These are phyloP conservation scores for Apamea monoglypha DNA, from an alignment of 2,888 invertebrate genomes.

Conservation along the genomic window DNA sequence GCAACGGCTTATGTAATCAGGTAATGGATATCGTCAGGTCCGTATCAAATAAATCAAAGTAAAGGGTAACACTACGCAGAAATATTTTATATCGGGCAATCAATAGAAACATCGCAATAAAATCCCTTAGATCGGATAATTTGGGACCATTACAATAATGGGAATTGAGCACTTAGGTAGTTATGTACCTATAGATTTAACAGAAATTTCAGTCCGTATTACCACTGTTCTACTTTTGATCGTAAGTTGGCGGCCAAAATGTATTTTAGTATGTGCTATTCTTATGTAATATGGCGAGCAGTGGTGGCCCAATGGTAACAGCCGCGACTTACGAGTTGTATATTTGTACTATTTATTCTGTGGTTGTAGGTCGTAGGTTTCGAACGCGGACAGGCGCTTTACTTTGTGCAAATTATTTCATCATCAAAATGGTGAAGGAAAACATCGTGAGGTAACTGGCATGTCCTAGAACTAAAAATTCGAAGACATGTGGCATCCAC, in stretches of 20 bases:
- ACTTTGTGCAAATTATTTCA: too few relatives aligned
- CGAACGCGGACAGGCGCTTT: too few relatives aligned
- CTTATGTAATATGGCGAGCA: too few relatives aligned
- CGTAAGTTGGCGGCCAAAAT: neutral
- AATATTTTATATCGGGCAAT: constrained; percentile 56
- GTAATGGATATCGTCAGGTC: constrained; percentile 62
- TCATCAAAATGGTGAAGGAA: neutral
- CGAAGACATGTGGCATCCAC: too few relatives aligned
- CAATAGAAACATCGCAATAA: constrained; percentile 58
- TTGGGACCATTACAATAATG: constrained; percentile 44
- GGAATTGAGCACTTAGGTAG: constrained; percentile 26
- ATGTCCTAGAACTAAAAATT: neutral
- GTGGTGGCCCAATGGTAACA: too few relatives aligned
- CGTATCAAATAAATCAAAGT: constrained; percentile 59
- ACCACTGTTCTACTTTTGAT: neutral
- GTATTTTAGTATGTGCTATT: too few relatives aligned
- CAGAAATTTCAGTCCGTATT: constrained; percentile 6
- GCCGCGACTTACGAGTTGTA: too few relatives aligned
- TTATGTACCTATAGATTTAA: neutral
- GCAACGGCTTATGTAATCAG: constrained; percentile 67
- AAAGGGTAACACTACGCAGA: constrained; percentile 53
- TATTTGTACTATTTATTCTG: too few relatives aligned
- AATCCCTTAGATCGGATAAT: constrained; percentile 36
- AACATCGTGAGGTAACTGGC: neutral
- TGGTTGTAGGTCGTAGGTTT: neutral